Percentiles rank a stretch among this genome's conserved stretches.
Conservation (phyloP, 2,888 invertebrate genomes). For the Lepidocyrtinus sp. region DNA sequence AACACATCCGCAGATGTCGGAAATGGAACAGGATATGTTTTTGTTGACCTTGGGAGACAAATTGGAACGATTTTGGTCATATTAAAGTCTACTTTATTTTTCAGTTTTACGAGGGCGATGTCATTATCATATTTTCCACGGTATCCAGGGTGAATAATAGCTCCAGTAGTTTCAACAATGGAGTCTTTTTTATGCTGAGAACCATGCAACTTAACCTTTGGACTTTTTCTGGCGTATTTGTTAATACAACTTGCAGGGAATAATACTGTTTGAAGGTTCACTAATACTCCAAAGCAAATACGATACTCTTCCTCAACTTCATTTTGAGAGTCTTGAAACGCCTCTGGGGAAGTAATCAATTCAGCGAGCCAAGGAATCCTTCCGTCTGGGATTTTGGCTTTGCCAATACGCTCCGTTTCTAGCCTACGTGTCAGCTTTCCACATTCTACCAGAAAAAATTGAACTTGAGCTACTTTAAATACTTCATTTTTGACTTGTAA, state of each 20-base stretch:
- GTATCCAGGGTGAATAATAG: slow-evolving; percentile 37
- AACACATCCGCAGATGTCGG: background rate
- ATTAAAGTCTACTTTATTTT: slow-evolving; percentile 22
- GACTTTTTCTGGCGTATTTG: background rate
- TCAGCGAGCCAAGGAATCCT: background rate
- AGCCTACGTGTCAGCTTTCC: slow-evolving; percentile 38
- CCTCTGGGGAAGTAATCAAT: background rate
- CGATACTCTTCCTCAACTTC: slow-evolving; percentile 11
- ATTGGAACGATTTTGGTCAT: slow-evolving; percentile 30
- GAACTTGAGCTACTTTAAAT: background rate
- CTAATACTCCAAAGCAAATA: slow-evolving; percentile 34
- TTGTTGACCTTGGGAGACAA: slow-evolving; percentile 24
- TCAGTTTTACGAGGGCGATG: slow-evolving; percentile 40
- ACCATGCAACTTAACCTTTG: slow-evolving; percentile 29
- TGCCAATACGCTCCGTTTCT: slow-evolving; percentile 33
- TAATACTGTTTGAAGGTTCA: slow-evolving; percentile 15
- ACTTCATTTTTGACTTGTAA: background rate
- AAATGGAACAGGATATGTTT: background rate
- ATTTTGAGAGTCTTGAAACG: background rate
- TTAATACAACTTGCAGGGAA: slow-evolving; percentile 49
- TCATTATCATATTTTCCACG: slow-evolving; percentile 42
- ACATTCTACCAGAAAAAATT: slow-evolving; percentile 23
- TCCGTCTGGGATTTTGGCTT: background rate
- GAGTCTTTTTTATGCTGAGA: background rate
- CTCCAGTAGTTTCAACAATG: slow-evolving; percentile 7